These are phyloP conservation scores for Lacerta bilineata DNA, from an alignment of 2,797 vertebrate species.

Conservation along the genomic window DNA sequence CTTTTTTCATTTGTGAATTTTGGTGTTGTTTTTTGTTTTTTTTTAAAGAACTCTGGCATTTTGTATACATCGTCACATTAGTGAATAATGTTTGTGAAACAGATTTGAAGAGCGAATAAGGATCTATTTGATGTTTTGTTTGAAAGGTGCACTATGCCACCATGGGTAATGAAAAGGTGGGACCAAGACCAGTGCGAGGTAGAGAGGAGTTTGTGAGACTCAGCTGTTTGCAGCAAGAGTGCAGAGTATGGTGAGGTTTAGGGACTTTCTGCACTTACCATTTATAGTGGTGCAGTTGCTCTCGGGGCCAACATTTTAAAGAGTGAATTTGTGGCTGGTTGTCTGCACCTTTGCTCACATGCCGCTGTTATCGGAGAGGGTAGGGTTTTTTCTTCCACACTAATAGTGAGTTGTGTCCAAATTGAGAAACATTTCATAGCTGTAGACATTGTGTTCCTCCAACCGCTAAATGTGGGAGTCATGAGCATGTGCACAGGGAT, in stretches of 20 bases:
- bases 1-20: slow-evolving; percentile 65
- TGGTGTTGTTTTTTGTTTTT: slow-evolving; percentile 52
- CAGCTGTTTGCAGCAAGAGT: background rate
- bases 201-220: background rate
- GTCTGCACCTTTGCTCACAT: too few relatives aligned
- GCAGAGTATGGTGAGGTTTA: background rate
- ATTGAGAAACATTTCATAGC: too few relatives aligned
- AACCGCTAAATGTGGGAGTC: too few relatives aligned
- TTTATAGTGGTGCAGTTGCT: too few relatives aligned
- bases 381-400: too few relatives aligned
- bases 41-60: slow-evolving; percentile 49
- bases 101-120: slow-evolving; percentile 22
- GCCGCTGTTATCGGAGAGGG: too few relatives aligned
- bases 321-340: too few relatives aligned
- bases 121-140: background rate
- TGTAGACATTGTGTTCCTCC: too few relatives aligned
- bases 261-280: too few relatives aligned
- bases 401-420: too few relatives aligned
- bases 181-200: background rate
- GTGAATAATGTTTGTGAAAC: slow-evolving; percentile 56
- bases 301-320: too few relatives aligned
- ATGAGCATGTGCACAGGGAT: too few relatives aligned
- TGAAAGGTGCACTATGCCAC: background rate
- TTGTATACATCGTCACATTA: slow-evolving; percentile 25
- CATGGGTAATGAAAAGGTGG: background rate